These are phyloP conservation scores for Papilio machaon DNA, from an alignment of 1,140 invertebrate species.

Conservation along the genomic window DNA sequence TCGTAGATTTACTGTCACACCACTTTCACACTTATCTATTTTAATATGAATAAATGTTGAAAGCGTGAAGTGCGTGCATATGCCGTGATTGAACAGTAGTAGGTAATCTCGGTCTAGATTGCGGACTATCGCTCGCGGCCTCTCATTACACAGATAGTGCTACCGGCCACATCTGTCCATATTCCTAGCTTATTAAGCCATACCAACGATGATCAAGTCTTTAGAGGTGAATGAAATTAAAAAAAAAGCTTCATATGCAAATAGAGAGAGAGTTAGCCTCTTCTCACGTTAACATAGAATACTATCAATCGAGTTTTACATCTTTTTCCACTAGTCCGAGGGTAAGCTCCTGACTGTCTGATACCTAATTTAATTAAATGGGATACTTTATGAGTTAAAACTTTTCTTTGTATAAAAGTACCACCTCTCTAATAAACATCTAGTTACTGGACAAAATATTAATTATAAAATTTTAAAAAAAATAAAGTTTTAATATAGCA, in stretches of 20 bases:
- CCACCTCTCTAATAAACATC: background rate
- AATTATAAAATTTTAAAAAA: background rate
- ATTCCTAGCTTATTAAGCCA: conserved; percentile 41
- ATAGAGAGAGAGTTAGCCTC: background rate
- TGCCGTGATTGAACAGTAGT: conserved; percentile 35
- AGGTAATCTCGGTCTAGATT: conserved; percentile 42
- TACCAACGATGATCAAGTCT: background rate
- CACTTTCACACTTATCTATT: conserved; percentile 1
- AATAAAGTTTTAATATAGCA: background rate
- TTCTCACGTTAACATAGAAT: background rate
- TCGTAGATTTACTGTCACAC: background rate
- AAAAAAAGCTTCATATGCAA: background rate
- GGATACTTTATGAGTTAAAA: too few relatives aligned
- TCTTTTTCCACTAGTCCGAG: background rate
- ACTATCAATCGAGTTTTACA: background rate
- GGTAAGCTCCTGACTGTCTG: too few relatives aligned
- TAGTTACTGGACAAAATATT: background rate
- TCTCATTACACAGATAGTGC: conserved; percentile 68
- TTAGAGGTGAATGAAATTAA: background rate
- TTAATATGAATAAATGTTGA: conserved; percentile 8
- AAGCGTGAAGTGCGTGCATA: conserved; percentile 11
- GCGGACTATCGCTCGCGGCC: conserved; percentile 38
- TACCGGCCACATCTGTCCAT: conserved; percentile 61
- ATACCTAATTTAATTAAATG: too few relatives aligned
- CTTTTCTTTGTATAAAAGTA: too few relatives aligned